Evolutionary conservation across 2,113 vertebrate genomes (phyloP).

Genomic region (Himantopus leucocephalus): DNA sequence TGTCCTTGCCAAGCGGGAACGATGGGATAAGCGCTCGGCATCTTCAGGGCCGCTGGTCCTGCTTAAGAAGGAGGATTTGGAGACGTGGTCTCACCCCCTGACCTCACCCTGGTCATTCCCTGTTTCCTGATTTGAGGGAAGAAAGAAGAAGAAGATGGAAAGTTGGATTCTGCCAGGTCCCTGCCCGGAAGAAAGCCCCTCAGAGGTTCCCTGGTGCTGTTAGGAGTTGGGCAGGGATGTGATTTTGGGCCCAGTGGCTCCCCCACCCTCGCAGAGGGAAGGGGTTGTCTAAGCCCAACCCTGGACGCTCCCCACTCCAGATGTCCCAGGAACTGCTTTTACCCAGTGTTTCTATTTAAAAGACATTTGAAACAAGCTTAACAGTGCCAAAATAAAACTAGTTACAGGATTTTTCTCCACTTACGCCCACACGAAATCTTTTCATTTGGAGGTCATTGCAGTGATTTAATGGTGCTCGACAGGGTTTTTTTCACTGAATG

Average conservation of each 20-base stretch:
- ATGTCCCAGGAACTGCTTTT: constrained; percentile 2
- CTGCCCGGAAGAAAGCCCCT: neutral
- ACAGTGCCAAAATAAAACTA: constrained; percentile 45
- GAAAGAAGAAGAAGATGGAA: neutral
- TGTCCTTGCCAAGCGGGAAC: neutral
- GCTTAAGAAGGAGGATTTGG: neutral
- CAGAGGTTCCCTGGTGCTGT: neutral
- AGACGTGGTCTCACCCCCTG: neutral
- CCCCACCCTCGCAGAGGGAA: neutral
- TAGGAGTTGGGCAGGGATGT: neutral
- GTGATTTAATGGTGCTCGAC: neutral
- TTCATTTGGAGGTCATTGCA: constrained; percentile 27
- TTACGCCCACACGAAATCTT: neutral
- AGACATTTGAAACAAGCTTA: neutral
- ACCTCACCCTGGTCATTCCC: neutral
- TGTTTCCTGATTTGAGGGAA: neutral
- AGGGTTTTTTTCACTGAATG: neutral
- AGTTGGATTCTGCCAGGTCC: neutral
- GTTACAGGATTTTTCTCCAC: constrained; percentile 29
- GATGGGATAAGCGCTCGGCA: neutral
- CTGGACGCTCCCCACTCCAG: neutral
- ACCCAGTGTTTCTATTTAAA: constrained; percentile 22
- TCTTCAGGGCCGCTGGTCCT: neutral
- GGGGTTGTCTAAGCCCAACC: neutral
- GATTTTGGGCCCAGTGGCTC: neutral